Base-by-base conservation (phyloP, 1,140 invertebrate species). In the Macrobrachium nipponense region DNA sequence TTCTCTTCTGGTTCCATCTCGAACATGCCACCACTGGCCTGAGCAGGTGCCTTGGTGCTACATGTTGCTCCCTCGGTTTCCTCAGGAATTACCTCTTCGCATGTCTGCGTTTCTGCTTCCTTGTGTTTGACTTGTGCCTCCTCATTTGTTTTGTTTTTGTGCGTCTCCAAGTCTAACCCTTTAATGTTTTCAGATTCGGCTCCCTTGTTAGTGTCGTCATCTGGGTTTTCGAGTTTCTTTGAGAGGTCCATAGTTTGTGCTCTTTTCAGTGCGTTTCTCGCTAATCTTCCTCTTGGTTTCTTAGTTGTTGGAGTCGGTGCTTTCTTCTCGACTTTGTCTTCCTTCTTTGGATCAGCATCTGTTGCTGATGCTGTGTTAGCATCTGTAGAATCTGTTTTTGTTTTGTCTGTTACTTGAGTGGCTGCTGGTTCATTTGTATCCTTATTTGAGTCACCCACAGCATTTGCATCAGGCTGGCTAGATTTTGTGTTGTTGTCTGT, bases 1-100 rank as follows among this genome's bases (percentile, higher is more conserved):
- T 84, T 88, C 77, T 82, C 83, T 8, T 88, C 82, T 59, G 80
- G 81, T 44, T 87, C 86, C 59, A 83, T 66, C 36, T 88, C 88
- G 43, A 82, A 82, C 43, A 76, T 44, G 17, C 68, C 60, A 18
- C 82, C 81, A 17, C 58, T 82, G 27, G 79, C 20, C 59, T 81
- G 36, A 51, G 51, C 12, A 51, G 51, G 8, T 6, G 51, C 51
- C 12, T 36, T 36, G 27, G 51, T 64, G 59, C 44, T 62, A 14
- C 23, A 23, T 60, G 44, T 77, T 36, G 20, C 36, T 59, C 60
- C 76, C 0, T 61, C 20, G 20, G 80, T 83, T 18, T 18, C 64
- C 51, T 76, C 76, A 11, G 73, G 36, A 20, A 76, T 64, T 58
- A 58, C 61, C 20, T 80, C 68, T 20, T 23, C 44, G n/a, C 36